Percentiles rank a stretch among this genome's conserved stretches.
Conservation (phyloP, 2,113 vertebrate genomes). For the Cheilinus undulatus region DNA sequence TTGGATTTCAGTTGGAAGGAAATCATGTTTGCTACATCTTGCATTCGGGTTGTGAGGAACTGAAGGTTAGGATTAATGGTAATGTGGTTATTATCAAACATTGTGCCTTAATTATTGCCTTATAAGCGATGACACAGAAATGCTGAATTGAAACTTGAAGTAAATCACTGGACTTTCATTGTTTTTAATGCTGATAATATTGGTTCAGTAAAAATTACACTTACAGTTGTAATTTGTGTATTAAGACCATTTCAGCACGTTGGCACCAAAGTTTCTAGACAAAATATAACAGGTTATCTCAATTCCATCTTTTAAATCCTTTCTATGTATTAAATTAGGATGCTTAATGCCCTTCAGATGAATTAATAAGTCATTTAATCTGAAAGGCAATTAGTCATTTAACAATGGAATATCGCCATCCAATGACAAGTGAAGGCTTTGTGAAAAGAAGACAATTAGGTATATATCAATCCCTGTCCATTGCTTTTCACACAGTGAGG, state of each 20-base stretch:
- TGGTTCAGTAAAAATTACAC: background rate
- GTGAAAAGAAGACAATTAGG: conserved; percentile 14
- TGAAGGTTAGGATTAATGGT: background rate
- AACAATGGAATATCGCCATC: no score
- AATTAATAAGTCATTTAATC: no score
- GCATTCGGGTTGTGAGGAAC: background rate
- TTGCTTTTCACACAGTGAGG: conserved; percentile 4
- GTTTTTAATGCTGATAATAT: background rate
- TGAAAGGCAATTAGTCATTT: background rate
- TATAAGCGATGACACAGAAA: background rate
- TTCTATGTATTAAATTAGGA: no score
- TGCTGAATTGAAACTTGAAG: background rate
- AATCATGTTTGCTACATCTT: background rate
- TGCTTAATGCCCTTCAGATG: no score
- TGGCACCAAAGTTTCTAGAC: background rate
- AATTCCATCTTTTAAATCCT: no score
- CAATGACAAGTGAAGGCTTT: conserved; percentile 7
- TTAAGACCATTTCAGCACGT: background rate
- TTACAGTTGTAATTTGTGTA: background rate
- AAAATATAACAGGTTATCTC: no score
- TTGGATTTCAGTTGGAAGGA: conserved; percentile 12
- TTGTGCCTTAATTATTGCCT: background rate
- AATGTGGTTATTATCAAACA: background rate
- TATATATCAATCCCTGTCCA: conserved; percentile 29
- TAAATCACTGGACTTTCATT: background rate